Evolutionary conservation across 2,797 vertebrate species (phyloP).

Genomic region (Alouatta caraya): DNA sequence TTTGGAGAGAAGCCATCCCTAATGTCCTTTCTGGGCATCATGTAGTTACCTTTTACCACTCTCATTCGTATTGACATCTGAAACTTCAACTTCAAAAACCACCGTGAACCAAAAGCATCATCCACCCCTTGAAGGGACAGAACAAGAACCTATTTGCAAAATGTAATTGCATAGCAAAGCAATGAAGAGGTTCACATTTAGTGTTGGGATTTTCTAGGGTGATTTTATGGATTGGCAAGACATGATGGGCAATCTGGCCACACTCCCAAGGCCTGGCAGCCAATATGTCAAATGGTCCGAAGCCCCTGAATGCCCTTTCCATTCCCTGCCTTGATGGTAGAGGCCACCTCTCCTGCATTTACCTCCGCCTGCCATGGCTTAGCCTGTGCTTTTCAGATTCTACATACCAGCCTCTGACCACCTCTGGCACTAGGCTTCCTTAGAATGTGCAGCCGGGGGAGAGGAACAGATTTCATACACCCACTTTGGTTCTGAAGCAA

Average conservation of each 20-base stretch:
- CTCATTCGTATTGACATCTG: neutral
- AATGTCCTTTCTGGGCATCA: neutral
- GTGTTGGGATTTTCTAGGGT: neutral
- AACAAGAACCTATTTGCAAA: neutral
- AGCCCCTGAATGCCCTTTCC: neutral
- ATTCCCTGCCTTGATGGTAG: neutral
- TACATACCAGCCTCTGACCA: neutral
- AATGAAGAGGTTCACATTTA: neutral
- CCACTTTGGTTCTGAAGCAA: constrained; percentile 58
- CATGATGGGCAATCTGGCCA: neutral
- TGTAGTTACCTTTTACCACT: neutral
- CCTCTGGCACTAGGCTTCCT: constrained; percentile 24
- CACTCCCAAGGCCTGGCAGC: neutral
- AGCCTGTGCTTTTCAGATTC: neutral
- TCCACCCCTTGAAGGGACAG: rapidly evolving
- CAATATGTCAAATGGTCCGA: neutral
- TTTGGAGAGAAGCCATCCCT: neutral
- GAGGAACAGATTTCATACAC: constrained; percentile 73
- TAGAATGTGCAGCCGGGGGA: neutral
- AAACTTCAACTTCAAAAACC: neutral
- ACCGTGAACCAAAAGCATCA: neutral
- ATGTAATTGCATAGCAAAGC: neutral
- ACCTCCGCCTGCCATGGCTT: neutral
- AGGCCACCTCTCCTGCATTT: neutral
- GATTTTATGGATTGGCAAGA: neutral